Base-by-base conservation (phyloP, 1,140 invertebrate genomes). In the Heliconius eleuchia region DNA sequence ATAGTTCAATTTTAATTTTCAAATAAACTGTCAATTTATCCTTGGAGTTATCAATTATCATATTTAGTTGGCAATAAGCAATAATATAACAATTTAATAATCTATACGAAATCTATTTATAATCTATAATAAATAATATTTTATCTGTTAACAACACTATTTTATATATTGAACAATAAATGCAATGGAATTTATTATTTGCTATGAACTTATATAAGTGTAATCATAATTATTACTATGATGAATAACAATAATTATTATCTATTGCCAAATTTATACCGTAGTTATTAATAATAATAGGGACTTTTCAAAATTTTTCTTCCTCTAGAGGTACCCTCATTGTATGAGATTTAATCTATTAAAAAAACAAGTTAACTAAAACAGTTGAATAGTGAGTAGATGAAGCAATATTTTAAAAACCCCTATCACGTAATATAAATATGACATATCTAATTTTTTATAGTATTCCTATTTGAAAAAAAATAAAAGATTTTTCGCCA, bases 361-460 rank as follows among this genome's bases (percentile, higher is more conserved):
- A 71, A 87, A 85, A 84, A 88, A 88, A 85, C 79, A 84, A 85
- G 78, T 85, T 85, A 86, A 79, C 85, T 83, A 87, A 87, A 86
- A 86, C 87, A 82, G 89, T 90, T 91, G 86, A 79, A 86, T 92
- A 92, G 90, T 87, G 84, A 84, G 92, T 92, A 92, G 91, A 89
- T 19, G 82, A 91, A 88, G 90, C 91, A 89, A 92, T 91, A 91
- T 91, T 91, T 88, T 90, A 88, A 90, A 89, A 90, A 89, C 88
- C 80, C 52, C 66, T 78, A 74, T 80, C 72, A 77, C 70, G 60
- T 57, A 37, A 37, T 57, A 60, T 66, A 27, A 75, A 79, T 81
- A 90, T 83, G 88, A 94, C 91, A 94, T 92, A 94, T 94, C 92
- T 92, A 90, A 88, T 92, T 93, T 46, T 92, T 91, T 91, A 91